Percentiles rank a stretch among this genome's conserved stretches.
These are phyloP conservation scores for Aromia moschata DNA, from an alignment of 2,888 invertebrate genomes.

Conservation along the genomic window DNA sequence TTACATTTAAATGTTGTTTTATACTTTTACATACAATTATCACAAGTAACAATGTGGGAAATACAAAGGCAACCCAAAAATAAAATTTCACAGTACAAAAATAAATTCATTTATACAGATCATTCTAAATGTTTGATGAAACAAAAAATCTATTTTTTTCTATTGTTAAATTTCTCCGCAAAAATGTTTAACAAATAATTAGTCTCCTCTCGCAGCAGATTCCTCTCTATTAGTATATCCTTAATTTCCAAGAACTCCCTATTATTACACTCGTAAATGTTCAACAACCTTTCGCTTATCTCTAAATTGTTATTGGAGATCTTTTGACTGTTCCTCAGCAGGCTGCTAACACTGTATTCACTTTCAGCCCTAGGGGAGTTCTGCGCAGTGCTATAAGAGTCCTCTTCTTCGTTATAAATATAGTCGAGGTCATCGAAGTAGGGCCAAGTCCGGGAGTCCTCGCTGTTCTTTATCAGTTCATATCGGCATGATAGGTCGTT, in stretches of 20 bases:
- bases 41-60: too few species aligned
- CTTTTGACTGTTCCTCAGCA: conserved; percentile 3
- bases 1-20: too few species aligned
- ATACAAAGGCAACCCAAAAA: too few species aligned
- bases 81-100: too few species aligned
- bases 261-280: conserved; percentile 24
- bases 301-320: background rate
- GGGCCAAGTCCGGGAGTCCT: conserved; percentile 24
- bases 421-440: conserved; percentile 25
- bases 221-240: conserved; percentile 29
- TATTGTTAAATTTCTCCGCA: conserved; percentile 11
- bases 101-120: too few species aligned
- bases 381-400: too few species aligned
- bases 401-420: conserved; percentile 24
- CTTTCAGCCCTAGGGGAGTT: conserved; percentile 3
- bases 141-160: too few species aligned
- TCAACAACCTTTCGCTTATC: conserved; percentile 10
- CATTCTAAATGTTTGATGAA: too few species aligned
- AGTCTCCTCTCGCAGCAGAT: conserved; percentile 29
- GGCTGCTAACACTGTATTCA: background rate
- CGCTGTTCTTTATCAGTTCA: conserved; percentile 27
- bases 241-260: conserved; percentile 29
- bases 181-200: conserved; percentile 29
- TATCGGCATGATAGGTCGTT: conserved; percentile 29
- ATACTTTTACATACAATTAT: too few species aligned